Percentiles rank a stretch among this genome's conserved stretches.
phyloP scores from a whole-genome alignment of 2,888 invertebrate species.

The Scelioninae gen. 1 region DNA sequence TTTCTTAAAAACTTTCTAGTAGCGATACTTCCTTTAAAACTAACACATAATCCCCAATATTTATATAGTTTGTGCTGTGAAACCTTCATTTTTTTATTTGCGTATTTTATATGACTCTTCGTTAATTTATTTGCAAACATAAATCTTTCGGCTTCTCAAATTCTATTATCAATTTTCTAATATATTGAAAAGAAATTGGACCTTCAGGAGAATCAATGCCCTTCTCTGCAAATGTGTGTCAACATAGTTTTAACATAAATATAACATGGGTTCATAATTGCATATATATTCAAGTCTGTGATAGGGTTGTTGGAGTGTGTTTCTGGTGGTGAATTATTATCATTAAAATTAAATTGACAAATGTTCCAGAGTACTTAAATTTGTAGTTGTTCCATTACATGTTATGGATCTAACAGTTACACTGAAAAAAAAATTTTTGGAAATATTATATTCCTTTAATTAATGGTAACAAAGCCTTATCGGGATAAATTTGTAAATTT shows the following conservation, averaged over 20 bases:
- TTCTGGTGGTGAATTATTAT: no score
- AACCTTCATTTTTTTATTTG: conserved; percentile 68
- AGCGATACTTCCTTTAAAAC: conserved; percentile 67
- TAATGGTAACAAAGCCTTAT: no score
- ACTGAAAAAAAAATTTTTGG: no score
- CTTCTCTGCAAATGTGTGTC: conserved; percentile 28
- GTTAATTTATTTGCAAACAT: conserved; percentile 57
- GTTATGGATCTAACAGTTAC: conserved; percentile 39
- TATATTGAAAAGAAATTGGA: conserved; percentile 26
- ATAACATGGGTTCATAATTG: conserved; percentile 40
- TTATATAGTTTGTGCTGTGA: conserved; percentile 68
- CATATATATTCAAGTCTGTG: no score
- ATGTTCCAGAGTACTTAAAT: conserved; percentile 31
- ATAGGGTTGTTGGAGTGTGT: no score
- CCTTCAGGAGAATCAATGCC: conserved; percentile 21
- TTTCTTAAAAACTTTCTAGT: conserved; percentile 69
- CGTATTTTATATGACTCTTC: conserved; percentile 44
- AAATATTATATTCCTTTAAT: no score
- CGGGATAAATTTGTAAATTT: no score
- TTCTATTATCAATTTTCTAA: conserved; percentile 5
- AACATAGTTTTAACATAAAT: conserved; percentile 40
- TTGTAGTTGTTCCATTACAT: conserved; percentile 32
- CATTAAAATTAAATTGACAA: conserved; percentile 12
- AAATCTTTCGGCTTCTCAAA: conserved; percentile 43
- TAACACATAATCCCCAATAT: no score